Conservation (phyloP, 2,113 vertebrate genomes). For the Rhea pennata region DNA sequence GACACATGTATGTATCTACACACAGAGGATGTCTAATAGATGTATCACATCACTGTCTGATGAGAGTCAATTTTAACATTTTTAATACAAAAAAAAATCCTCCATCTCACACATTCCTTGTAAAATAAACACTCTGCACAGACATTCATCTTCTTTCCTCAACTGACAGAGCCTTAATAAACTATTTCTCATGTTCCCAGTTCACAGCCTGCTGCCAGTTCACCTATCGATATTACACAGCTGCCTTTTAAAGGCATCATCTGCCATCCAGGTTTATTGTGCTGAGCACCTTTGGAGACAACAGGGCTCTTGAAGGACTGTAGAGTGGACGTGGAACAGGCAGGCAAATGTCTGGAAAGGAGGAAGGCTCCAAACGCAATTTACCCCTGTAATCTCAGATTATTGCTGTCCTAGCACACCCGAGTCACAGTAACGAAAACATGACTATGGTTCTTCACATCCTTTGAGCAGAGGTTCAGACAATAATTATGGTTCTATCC, state of each 20-base stretch:
- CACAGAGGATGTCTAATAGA: neutral
- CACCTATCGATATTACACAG: neutral
- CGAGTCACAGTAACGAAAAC: rapidly evolving
- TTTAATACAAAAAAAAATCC: neutral
- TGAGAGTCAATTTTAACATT: neutral
- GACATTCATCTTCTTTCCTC: neutral
- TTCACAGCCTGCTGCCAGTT: neutral
- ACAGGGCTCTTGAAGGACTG: neutral
- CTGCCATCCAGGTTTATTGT: neutral
- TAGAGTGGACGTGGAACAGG: neutral
- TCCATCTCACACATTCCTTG: neutral
- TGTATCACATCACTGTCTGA: neutral
- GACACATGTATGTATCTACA: neutral
- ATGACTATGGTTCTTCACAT: neutral
- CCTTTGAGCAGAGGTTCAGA: neutral
- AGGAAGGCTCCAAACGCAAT: neutral
- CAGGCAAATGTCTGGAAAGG: neutral
- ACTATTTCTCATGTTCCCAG: neutral
- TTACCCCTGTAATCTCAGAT: neutral
- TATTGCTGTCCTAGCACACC: neutral
- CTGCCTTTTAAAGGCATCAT: neutral
- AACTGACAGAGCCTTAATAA: neutral
- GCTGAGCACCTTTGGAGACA: neutral
- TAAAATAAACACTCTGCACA: neutral
- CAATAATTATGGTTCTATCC: neutral